A percentile compares a stretch with the other conserved stretches of the same genome.
phyloP scores from a whole-genome alignment of 2,797 vertebrate species.

The Cuculus canorus region DNA sequence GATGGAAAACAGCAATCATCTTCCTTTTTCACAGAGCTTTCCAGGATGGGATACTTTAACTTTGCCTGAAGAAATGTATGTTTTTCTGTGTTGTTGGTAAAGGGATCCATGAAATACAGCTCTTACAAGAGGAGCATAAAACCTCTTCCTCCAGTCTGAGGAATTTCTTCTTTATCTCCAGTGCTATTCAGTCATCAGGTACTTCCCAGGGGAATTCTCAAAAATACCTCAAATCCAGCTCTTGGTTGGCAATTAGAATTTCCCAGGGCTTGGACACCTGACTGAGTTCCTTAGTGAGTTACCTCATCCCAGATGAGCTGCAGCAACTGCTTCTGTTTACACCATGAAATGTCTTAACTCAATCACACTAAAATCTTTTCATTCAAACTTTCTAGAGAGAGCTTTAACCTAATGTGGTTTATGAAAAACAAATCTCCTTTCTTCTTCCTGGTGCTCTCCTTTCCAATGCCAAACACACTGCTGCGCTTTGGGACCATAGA shows the following conservation, averaged over 20 bases:
- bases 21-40: not conserved
- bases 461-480: rapidly evolving
- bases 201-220: not conserved
- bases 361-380: not conserved
- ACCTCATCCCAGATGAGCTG: not conserved
- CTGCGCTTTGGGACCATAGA: not conserved
- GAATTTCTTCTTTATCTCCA: not conserved
- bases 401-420: not conserved
- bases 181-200: not conserved
- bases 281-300: not conserved
- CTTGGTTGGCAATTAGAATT: not conserved
- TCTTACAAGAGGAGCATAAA: not conserved
- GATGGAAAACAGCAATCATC: not conserved
- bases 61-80: not conserved
- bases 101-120: rapidly evolving
- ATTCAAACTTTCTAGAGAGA: not conserved
- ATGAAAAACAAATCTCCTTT: not conserved
- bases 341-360: not conserved
- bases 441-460: not conserved
- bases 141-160: not conserved
- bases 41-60: not conserved
- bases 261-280: not conserved
- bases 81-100: not conserved
- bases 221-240: not conserved
- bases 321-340: not conserved